Percentiles rank a stretch among this genome's conserved stretches.
Evolutionary conservation across 2,113 vertebrate genomes (phyloP).

Genomic region (Psilopogon haemacephalus): DNA sequence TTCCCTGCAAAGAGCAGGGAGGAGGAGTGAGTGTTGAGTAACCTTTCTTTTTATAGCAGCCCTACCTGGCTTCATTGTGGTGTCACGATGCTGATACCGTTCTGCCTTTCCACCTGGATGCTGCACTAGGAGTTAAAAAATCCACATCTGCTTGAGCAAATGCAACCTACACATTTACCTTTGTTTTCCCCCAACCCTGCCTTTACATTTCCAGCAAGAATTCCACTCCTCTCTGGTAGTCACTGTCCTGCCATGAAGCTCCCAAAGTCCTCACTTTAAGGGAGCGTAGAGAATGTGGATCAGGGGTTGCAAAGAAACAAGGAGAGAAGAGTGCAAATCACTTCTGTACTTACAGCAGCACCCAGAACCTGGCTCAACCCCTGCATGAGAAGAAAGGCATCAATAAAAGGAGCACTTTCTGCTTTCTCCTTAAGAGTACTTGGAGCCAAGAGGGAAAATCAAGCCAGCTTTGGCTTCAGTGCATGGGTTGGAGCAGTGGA

Average conservation of each 20-base stretch:
- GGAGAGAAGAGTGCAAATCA: neutral
- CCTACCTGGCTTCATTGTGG: neutral
- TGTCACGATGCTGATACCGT: neutral
- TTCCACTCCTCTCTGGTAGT: neutral
- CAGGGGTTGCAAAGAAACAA: neutral
- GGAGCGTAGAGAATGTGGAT: neutral
- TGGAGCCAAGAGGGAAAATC: neutral
- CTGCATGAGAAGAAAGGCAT: neutral
- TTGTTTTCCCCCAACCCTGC: neutral
- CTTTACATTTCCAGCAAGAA: neutral
- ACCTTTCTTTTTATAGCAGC: neutral
- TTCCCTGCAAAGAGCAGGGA: neutral
- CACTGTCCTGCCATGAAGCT: neutral
- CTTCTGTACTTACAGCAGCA: neutral
- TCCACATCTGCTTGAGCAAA: neutral
- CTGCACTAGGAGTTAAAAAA: neutral
- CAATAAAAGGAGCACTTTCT: neutral
- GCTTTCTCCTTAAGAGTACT: neutral
- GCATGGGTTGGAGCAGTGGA: neutral
- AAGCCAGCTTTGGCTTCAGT: neutral
- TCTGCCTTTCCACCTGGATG: slow-evolving; percentile 28
- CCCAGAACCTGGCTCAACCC: neutral
- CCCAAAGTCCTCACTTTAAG: neutral
- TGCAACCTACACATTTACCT: neutral
- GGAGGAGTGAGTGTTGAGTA: neutral